Conservation (phyloP, 92 coral and sea anemone genomes). For the Zoanthus gigantus region DNA sequence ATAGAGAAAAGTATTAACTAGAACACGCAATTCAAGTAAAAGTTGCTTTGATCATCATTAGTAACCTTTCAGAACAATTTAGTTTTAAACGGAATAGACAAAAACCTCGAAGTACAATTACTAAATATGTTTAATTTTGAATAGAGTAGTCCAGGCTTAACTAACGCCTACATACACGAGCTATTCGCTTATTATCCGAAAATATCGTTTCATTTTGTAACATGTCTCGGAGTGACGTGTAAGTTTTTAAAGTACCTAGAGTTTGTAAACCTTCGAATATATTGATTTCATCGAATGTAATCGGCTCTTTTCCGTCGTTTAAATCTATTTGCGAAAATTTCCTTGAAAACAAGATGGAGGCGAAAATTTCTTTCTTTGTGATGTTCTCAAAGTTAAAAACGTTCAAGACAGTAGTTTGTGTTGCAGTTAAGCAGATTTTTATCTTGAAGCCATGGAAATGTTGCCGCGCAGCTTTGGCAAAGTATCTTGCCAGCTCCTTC, state of each 20-base stretch:
- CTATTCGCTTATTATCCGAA: not conserved
- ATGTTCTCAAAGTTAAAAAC: not conserved
- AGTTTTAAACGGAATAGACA: not conserved
- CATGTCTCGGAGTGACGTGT: not conserved
- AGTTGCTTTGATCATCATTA: not conserved
- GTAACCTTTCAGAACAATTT: not conserved
- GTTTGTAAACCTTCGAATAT: not conserved
- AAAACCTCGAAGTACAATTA: not conserved
- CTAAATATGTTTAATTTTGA: not conserved
- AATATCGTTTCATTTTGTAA: not conserved
- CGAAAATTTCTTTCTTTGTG: not conserved
- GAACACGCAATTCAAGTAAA: not conserved
- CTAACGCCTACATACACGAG: conserved; percentile 17
- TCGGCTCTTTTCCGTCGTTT: not conserved
- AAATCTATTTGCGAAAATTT: not conserved
- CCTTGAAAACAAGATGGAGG: not conserved
- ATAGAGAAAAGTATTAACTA: not conserved
- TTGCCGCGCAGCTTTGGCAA: not conserved
- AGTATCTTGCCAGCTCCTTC: not conserved
- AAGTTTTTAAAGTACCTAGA: not conserved
- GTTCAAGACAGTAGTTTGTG: not conserved
- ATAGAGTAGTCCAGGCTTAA: not conserved
- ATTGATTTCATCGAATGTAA: not conserved
- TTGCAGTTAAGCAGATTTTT: conserved; percentile 3
- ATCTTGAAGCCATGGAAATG: conserved; percentile 31